These are phyloP conservation scores for Callyntrura guangdongensis DNA, from an alignment of 2,888 invertebrate genomes.

Conservation along the genomic window DNA sequence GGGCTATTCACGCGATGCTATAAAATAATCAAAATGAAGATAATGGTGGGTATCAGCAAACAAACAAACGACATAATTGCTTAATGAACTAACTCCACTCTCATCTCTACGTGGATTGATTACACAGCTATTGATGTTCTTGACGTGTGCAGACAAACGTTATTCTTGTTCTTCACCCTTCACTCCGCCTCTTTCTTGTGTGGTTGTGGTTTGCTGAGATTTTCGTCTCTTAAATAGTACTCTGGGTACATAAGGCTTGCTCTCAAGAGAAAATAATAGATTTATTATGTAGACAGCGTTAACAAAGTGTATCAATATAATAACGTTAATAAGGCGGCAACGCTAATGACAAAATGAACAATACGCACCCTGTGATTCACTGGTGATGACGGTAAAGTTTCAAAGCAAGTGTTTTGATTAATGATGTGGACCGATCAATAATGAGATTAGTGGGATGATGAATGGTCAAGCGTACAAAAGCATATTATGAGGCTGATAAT, in stretches of 20 bases:
- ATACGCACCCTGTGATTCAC: neutral
- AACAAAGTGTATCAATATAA: conserved; percentile 15
- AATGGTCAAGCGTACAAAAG: neutral
- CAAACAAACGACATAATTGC: conserved; percentile 52
- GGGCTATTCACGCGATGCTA: too few species aligned
- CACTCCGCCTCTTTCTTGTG: conserved; percentile 3
- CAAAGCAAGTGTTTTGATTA: conserved; percentile 43
- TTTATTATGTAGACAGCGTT: neutral
- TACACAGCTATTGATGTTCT: neutral
- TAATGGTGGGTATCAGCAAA: conserved; percentile 23
- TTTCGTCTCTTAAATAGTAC: too few species aligned
- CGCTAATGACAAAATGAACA: conserved; percentile 9
- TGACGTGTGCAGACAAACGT: neutral
- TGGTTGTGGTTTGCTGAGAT: too few species aligned
- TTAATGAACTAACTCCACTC: conserved; percentile 29
- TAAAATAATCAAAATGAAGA: neutral
- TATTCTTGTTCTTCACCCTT: conserved; percentile 14
- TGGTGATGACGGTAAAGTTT: conserved; percentile 3
- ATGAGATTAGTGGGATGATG: conserved; percentile 41
- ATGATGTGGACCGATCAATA: conserved; percentile 41
- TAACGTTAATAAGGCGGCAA: neutral
- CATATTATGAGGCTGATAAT: neutral
- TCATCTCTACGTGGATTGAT: conserved; percentile 14
- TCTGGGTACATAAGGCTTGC: neutral
- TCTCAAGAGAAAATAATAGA: conserved; percentile 32